Base-by-base conservation (phyloP, 2,888 invertebrate genomes). In the Andrena marginata region DNA sequence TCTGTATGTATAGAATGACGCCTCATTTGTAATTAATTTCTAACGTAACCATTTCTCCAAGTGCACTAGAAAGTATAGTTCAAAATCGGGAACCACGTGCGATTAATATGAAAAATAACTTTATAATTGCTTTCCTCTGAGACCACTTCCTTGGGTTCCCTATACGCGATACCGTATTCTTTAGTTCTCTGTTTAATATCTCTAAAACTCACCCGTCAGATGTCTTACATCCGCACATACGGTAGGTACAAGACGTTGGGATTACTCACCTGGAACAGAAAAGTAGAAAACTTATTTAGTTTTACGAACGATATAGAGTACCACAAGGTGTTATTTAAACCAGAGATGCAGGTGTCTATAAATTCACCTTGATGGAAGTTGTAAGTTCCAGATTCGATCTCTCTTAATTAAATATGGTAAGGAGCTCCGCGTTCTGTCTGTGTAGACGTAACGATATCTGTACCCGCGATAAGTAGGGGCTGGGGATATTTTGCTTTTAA, bases 241-340 rank as follows among this genome's bases (percentile, higher is more conserved):
- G 16, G 10, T 20, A 16, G 20, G 0, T 16, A 42, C n/a, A n/a
- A 16, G 42, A 31, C 26, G 7, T 6, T 56, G 8, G n/a, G 20
- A 7, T n/a, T 35, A 80, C 80, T 80, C 80, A 80, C 80, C 80
- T 80, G 16, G 20, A 80, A 80, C 65, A 80, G n/a, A 71, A 2
- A n/a, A 54, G 48, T 16, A 7, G 35, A 13, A 51, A 70, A 8
- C 26, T 4, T 54, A 6, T 20, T 29, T 56, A 26, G 33, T 26
- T 4, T n/a, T 1, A 56, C 29, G n/a, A 20, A 23, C 13, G 56
- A 31, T 8, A 73, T 42, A 33, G 20, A 10, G 13, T 26, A 10
- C 10, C 31, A 33, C 7, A n/a, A 2, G 10, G 31, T 23, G 29
- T 42, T 42, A 48, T 59, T 65, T 42, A 56, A 48, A 13, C 29